phyloP scores from a whole-genome alignment of 2,797 vertebrate species.

The Cryptoblepharus egeriae region DNA sequence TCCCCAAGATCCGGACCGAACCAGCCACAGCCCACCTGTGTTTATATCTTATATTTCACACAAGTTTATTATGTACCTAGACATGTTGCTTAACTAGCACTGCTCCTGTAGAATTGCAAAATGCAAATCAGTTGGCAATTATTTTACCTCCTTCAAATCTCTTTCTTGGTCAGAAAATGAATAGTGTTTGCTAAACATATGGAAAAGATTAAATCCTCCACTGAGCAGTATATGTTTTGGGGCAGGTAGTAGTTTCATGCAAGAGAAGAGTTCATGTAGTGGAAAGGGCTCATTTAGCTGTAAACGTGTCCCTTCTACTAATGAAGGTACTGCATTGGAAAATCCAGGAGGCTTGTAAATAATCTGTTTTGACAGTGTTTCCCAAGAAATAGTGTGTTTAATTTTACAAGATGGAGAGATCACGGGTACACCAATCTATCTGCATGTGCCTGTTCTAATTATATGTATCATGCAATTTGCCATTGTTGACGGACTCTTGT shows the following conservation, averaged over 20 bases:
- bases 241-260: not conserved
- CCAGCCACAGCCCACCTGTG: too few species aligned
- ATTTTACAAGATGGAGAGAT: slow-evolving; percentile 71
- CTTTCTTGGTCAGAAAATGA: not conserved
- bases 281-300: slow-evolving; percentile 50
- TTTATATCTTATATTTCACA: too few species aligned
- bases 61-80: not conserved
- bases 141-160: not conserved
- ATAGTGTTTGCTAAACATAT: slow-evolving; percentile 16
- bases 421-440: slow-evolving; percentile 83
- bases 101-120: slow-evolving; percentile 27
- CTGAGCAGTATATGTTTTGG: not conserved
- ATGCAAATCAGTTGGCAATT: slow-evolving; percentile 20
- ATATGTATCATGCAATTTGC: slow-evolving; percentile 91
- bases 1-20: too few species aligned
- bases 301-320: slow-evolving; percentile 49
- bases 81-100: not conserved
- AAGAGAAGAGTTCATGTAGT: slow-evolving; percentile 44
- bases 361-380: slow-evolving; percentile 76
- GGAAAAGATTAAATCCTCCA: slow-evolving; percentile 7
- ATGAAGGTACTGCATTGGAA: slow-evolving; percentile 70
- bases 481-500: slow-evolving; percentile 90
- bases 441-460: slow-evolving; percentile 87
- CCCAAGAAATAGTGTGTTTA: slow-evolving; percentile 72
- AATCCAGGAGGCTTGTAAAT: slow-evolving; percentile 68